Base-by-base conservation (phyloP, 2,113 vertebrate genomes). In the Salvelinus fontinalis region DNA sequence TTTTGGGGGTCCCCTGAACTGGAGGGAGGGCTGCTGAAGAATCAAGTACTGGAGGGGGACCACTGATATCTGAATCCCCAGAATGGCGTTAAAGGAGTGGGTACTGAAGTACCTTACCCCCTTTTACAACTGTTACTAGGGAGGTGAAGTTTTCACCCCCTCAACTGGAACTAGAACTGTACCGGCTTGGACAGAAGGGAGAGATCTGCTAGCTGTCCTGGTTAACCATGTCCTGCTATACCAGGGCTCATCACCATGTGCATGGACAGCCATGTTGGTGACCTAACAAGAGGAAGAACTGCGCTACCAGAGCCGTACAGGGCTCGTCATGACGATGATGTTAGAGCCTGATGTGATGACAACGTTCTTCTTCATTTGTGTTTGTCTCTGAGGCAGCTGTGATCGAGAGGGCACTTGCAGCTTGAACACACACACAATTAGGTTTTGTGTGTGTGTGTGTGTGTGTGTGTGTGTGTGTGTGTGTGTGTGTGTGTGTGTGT, bases 311-410 rank as follows among this genome's bases (percentile, higher is more conserved):
- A 60, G 59, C 49, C 12, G 11, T 6, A 7, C 59, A 8, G n/a
- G 5, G 59, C 59, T 60, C 18, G n/a, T n/a, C 39, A 39, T 39
- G 39, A 39, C 39, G 7, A 22, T n/a, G 6, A 16, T 62, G 59
- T n/a, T 62, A 54, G 51, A 18, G 51, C 51, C 16, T 18, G 51
- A 44, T 44, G 51, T 54, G 16, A 54, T 54, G 5, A 54, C 72
- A 26, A 54, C 81, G 39, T 44, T 44, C 39, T 75, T 82, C 73
- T 69, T 48, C 24, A 78, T 79, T 75, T 65, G 74, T 75, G 14
- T 75, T 64, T 0, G 74, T 75, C 39, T 79, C 68, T 9, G 67
- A 13, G 9, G 54, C 29, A 22, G 51, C 48, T 75, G 49, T 51
- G 14, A 57, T 14, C 18, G 16, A 12, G 27, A 67, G 44, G 73